phyloP scores from a whole-genome alignment of 2,113 vertebrate species.

The Phainopepla nitens region DNA sequence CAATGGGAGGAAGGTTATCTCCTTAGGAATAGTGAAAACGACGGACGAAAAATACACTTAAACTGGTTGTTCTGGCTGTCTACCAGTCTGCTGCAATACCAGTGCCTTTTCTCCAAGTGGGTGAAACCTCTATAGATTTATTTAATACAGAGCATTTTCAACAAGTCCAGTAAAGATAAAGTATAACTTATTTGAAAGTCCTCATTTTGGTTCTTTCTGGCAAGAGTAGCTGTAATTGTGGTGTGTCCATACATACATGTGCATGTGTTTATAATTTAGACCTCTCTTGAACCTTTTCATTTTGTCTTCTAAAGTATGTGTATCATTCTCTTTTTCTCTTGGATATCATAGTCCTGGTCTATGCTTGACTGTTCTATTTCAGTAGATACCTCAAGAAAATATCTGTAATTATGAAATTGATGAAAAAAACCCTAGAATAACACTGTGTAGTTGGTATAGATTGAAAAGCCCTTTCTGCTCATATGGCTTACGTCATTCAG shows the following conservation, averaged over 20 bases:
- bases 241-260: background rate
- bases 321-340: background rate
- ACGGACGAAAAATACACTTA: background rate
- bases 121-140: background rate
- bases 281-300: background rate
- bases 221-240: background rate
- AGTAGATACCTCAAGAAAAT: background rate
- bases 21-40: background rate
- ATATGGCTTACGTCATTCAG: background rate
- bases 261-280: background rate
- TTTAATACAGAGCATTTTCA: slow-evolving; percentile 3
- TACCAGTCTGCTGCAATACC: background rate
- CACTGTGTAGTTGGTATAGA: background rate
- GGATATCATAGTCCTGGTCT: background rate
- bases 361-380: background rate
- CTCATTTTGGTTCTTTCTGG: background rate
- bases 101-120: background rate
- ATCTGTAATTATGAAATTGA: background rate
- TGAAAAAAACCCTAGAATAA: background rate
- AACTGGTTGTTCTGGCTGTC: background rate
- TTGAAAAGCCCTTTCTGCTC: background rate
- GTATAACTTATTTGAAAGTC: background rate
- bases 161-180: background rate
- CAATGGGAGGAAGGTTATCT: slow-evolving; percentile 20
- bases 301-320: background rate